Evolutionary conservation across 2,888 invertebrate species (phyloP).

Genomic region (Melolontha melolontha): DNA sequence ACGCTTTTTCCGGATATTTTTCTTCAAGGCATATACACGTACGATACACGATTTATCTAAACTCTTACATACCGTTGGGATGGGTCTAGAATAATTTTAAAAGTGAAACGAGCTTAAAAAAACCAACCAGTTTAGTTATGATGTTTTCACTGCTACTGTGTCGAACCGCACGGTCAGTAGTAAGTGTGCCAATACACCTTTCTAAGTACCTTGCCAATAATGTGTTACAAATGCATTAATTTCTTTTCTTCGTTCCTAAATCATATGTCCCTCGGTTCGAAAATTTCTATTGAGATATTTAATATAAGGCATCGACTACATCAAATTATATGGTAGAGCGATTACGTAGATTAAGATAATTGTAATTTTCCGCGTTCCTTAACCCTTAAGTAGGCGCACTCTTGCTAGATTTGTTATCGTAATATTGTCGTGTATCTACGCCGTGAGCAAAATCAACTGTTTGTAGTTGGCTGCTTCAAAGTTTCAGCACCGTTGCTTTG

Average conservation of each 20-base stretch:
- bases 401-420: too few species aligned
- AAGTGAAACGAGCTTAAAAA: conserved; percentile 48
- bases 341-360: background rate
- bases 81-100: conserved; percentile 46
- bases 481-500: too few species aligned
- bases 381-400: too few species aligned
- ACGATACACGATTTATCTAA: background rate
- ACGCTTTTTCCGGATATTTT: background rate
- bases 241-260: conserved; percentile 36
- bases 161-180: conserved; percentile 3
- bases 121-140: conserved; percentile 36
- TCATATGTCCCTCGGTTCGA: conserved; percentile 13
- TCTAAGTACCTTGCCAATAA: conserved; percentile 38
- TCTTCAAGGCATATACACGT: too few species aligned
- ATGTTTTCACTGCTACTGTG: conserved; percentile 38
- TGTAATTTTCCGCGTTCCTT: too few species aligned
- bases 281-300: conserved; percentile 25
- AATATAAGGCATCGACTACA: background rate
- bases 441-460: too few species aligned
- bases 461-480: too few species aligned
- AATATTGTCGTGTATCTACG: too few species aligned
- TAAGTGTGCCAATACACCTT: conserved; percentile 43
- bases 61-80: conserved; percentile 42
- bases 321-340: conserved; percentile 6
- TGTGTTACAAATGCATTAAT: conserved; percentile 41